A percentile compares a stretch with the other conserved stretches of the same genome.
Evolutionary conservation across 2,888 invertebrate species (phyloP).

Genomic region (Dascillus cervinus): DNA sequence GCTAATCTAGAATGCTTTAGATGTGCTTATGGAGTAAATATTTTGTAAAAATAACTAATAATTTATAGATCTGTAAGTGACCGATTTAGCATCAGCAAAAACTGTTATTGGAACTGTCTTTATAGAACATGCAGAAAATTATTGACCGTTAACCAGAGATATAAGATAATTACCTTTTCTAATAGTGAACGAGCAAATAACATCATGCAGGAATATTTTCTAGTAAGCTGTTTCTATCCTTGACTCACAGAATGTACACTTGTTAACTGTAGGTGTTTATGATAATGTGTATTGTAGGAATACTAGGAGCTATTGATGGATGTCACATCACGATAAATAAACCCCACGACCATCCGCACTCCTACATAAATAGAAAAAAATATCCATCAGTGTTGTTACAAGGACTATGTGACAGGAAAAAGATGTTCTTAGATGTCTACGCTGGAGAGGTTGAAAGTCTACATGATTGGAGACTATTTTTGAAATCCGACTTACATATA

Average conservation of each 20-base stretch:
- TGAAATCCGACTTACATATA: slow-evolving; percentile 14
- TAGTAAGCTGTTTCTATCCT: slow-evolving; percentile 5
- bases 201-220: slow-evolving; percentile 8
- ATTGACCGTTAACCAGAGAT: slow-evolving; percentile 13
- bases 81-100: slow-evolving; percentile 16
- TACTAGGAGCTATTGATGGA: slow-evolving; percentile 16
- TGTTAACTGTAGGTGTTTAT: too few species aligned
- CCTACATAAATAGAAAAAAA: slow-evolving; percentile 16
- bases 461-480: slow-evolving; percentile 21
- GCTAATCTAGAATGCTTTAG: too few species aligned
- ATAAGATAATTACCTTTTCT: slow-evolving; percentile 11
- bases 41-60: too few species aligned
- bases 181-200: slow-evolving; percentile 6
- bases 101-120: slow-evolving; percentile 17
- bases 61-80: slow-evolving; percentile 5
- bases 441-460: slow-evolving; percentile 24
- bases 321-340: slow-evolving; percentile 16
- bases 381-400: slow-evolving; percentile 20
- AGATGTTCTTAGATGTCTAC: slow-evolving; percentile 21
- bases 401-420: slow-evolving; percentile 23
- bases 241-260: too few species aligned
- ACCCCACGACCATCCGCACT: slow-evolving; percentile 15
- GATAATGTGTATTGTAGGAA: slow-evolving; percentile 5
- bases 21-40: too few species aligned
- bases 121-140: slow-evolving; percentile 12